These are phyloP conservation scores for Ginglymostoma cirratum DNA, from an alignment of 2,113 vertebrate species.

Conservation along the genomic window DNA sequence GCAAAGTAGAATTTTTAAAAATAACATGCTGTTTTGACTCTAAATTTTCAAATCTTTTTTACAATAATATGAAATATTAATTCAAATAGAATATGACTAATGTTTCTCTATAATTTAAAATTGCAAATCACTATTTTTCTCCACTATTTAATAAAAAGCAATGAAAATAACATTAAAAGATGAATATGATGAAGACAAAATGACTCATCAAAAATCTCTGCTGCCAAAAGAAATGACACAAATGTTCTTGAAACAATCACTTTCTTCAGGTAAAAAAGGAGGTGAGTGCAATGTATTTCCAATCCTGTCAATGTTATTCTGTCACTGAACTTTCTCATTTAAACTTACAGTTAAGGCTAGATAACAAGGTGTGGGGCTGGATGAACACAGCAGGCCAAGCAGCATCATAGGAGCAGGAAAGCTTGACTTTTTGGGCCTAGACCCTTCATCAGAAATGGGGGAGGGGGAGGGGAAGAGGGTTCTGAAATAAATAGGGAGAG, in stretches of 20 bases:
- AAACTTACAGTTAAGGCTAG: not conserved
- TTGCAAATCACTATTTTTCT: constrained; percentile 23
- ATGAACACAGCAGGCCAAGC: too few relatives aligned
- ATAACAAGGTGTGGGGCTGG: too few relatives aligned
- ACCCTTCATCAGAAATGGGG: too few relatives aligned
- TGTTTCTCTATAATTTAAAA: not conserved
- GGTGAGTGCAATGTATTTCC: not conserved
- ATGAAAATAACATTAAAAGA: not conserved
- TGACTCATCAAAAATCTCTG: not conserved
- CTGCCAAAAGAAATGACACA: not conserved
- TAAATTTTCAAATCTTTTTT: not conserved
- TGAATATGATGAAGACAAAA: not conserved
- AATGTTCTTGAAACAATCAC: not conserved
- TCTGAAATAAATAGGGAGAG: too few relatives aligned
- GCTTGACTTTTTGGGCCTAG: too few relatives aligned
- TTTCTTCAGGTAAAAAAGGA: not conserved
- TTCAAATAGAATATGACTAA: not conserved
- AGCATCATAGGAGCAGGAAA: too few relatives aligned
- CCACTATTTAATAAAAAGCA: not conserved
- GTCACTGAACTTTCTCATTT: not conserved
- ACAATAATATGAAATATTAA: not conserved
- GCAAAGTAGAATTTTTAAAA: not conserved
- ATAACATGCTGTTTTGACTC: not conserved
- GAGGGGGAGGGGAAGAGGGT: too few relatives aligned
- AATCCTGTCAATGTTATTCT: not conserved